Evolutionary conservation across 2,797 vertebrate genomes (phyloP).

Genomic region (Dallia pectoralis): DNA sequence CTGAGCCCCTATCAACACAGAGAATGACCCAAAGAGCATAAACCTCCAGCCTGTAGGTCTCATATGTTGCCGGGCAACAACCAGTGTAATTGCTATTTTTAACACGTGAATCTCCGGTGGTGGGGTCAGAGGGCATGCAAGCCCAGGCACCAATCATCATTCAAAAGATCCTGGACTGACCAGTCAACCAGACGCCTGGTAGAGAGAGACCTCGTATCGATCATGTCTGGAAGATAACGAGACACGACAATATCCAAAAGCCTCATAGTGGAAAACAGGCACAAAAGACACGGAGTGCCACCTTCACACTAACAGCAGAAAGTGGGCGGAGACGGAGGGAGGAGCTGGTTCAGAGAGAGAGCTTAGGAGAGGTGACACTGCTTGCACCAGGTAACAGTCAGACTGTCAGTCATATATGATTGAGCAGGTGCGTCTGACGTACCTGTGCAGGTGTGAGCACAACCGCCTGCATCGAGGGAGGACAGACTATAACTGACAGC

Average conservation of each 20-base stretch:
- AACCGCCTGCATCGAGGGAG: neutral
- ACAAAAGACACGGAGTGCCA: neutral
- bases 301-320: neutral
- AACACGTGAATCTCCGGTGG: conserved; percentile 58
- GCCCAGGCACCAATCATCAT: conserved; percentile 49
- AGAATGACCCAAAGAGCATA: conserved; percentile 59
- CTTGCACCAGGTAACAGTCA: conserved; percentile 2
- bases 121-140: conserved; percentile 43
- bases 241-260: neutral
- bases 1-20: conserved; percentile 54
- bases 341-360: neutral
- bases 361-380: neutral
- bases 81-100: conserved; percentile 55
- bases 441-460: conserved; percentile 24
- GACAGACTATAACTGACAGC: neutral
- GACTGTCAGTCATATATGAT: conserved; percentile 5
- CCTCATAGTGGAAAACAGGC: neutral
- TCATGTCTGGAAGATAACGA: neutral
- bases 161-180: conserved; percentile 32
- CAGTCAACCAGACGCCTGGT: conserved; percentile 33
- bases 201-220: conserved; percentile 16
- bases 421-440: conserved; percentile 37
- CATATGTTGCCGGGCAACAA: conserved; percentile 45
- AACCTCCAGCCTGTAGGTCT: conserved; percentile 56
- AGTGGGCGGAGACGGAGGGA: neutral